These are phyloP conservation scores for Ptychochromis oligacanthus DNA, from an alignment of 2,113 vertebrate species.

Conservation along the genomic window DNA sequence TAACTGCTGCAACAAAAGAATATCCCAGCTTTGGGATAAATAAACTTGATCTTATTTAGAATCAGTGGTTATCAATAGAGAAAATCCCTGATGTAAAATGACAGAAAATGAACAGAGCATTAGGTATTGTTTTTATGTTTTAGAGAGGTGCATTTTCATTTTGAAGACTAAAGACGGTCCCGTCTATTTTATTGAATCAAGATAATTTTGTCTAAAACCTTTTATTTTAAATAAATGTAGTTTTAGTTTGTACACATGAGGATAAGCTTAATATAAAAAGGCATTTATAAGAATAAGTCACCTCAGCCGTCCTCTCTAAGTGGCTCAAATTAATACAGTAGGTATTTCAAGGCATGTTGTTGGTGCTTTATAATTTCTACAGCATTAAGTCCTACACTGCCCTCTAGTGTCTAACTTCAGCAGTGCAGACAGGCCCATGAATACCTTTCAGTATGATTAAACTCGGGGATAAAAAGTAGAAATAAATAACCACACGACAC, in stretches of 20 bases:
- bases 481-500: conserved; percentile 46
- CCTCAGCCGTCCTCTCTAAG: background rate
- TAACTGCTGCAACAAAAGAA: background rate
- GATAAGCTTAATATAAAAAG: background rate
- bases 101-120: background rate
- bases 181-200: background rate
- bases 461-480: background rate
- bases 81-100: background rate
- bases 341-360: background rate
- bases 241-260: background rate
- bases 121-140: too few species aligned
- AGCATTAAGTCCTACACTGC: background rate
- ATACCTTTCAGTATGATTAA: background rate
- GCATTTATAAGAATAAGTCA: background rate
- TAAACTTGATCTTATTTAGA: background rate
- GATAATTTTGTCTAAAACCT: background rate
- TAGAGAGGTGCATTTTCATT: background rate
- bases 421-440: background rate
- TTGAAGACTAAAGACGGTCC: background rate
- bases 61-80: background rate
- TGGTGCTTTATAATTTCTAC: background rate
- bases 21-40: background rate
- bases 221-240: background rate
- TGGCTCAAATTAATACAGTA: background rate
- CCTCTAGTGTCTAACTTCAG: background rate